Conservation (phyloP, 2,797 vertebrate genomes). For the Microctenopoma lineatum region DNA sequence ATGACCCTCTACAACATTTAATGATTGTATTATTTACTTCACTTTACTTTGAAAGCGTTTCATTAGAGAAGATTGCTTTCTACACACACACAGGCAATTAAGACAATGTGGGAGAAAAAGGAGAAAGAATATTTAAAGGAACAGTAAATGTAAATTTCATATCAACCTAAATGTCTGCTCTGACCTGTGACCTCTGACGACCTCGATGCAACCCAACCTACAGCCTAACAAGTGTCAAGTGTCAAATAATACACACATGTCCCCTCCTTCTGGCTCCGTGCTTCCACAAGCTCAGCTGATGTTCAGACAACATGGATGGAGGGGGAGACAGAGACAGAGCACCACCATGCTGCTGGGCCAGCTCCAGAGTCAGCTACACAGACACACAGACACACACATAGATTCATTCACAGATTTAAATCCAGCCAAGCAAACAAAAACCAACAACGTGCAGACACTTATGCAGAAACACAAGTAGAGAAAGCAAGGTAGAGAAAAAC, state of each 20-base stretch:
- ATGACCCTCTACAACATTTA: background rate
- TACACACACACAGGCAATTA: background rate
- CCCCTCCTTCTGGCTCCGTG: conserved; percentile 69
- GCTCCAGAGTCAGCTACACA: conserved; percentile 72
- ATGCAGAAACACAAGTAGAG: conserved; percentile 15
- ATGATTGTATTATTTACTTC: background rate
- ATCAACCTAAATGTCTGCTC: background rate
- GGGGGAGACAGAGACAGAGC: conserved; percentile 77
- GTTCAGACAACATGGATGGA: conserved; percentile 79
- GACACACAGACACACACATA: conserved; percentile 29
- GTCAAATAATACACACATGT: conserved; percentile 72
- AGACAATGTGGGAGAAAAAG: background rate
- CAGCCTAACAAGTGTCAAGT: conserved; percentile 38
- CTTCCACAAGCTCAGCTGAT: conserved; percentile 81
- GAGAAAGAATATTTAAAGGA: background rate
- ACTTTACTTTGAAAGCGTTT: background rate
- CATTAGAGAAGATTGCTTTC: background rate
- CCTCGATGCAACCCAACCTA: conserved; percentile 1
- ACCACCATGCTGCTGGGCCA: conserved; percentile 75
- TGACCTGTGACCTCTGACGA: conserved; percentile 19
- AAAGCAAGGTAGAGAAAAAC: conserved; percentile 31
- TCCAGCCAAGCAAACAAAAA: conserved; percentile 8
- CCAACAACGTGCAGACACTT: conserved; percentile 10
- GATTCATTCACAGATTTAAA: conserved; percentile 8
- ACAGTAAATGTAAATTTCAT: background rate